Conservation (phyloP, 2,888 invertebrate species). For the Argyra leucocephala region DNA sequence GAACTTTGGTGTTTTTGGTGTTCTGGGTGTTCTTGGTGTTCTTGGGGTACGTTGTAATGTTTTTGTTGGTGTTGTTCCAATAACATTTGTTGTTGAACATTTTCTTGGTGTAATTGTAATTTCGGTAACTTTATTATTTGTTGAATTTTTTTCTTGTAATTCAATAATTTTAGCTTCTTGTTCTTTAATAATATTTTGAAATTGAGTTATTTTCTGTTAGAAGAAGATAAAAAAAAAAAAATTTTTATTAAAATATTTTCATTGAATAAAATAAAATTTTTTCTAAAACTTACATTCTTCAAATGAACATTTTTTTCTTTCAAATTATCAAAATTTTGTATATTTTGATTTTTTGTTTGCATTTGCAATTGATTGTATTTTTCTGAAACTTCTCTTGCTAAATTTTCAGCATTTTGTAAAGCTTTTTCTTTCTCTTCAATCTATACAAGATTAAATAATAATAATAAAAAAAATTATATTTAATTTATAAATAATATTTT, state of each 20-base stretch:
- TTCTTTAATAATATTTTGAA: slow-evolving; percentile 22
- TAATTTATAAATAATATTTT: background rate
- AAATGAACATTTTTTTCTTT: slow-evolving; percentile 23
- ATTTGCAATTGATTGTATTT: slow-evolving; percentile 21
- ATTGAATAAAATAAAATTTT: background rate
- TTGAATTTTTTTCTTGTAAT: slow-evolving; percentile 21
- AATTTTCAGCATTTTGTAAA: slow-evolving; percentile 20
- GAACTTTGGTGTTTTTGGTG: slow-evolving; percentile 39
- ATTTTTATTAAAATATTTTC: background rate
- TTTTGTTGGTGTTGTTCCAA: slow-evolving; percentile 16
- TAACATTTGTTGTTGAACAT: slow-evolving; percentile 10
- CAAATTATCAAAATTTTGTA: slow-evolving; percentile 20
- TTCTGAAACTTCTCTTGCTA: slow-evolving; percentile 20
- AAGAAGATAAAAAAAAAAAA: background rate
- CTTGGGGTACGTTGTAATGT: slow-evolving; percentile 11
- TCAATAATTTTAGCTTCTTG: slow-evolving; percentile 23
- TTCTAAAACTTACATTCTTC: slow-evolving; percentile 23
- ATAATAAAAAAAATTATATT: background rate
- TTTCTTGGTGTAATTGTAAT: slow-evolving; percentile 1
- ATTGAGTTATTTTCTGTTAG: slow-evolving; percentile 22
- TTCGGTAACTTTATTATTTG: background rate
- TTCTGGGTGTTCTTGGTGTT: slow-evolving; percentile 32
- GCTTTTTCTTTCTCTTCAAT: slow-evolving; percentile 22
- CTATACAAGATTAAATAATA: background rate
- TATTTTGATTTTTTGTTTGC: slow-evolving; percentile 17